Evolutionary conservation across 1,140 invertebrate species (phyloP), one percentile per base, ranked within the genome.

Genomic region (Stenopsyche tienmushanensis): DNA sequence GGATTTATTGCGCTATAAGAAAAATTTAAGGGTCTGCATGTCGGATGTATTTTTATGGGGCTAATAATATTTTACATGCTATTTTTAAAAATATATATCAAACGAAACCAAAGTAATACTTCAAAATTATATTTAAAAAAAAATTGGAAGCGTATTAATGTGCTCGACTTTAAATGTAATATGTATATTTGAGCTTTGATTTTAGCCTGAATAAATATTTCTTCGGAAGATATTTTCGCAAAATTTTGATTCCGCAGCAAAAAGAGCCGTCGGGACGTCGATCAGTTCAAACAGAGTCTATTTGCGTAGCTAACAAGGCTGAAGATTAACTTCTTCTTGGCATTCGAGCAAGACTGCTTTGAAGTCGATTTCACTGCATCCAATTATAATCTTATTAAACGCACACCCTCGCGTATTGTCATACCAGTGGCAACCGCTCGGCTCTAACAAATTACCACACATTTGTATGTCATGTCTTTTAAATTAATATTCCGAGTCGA

Each of bases 271-370:
- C 41, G 9, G 49, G 47, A 15, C 8, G 34, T 63, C 60, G 45
- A 63, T 53, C 25, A 52, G 39, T 63, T 23, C 26, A 39, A 41
- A 29, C 47, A 52, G 29, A 63, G 45, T 49, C 15, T 63, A 52
- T 63, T 63, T 63, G 25, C 39, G 49, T 18, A 53, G 49, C 60
- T 63, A 63, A 63, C 60, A 53, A 63, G 26, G 45, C 29, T 49
- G 60, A 63, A 49, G 47, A 21, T 21, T 15, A 49, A 23, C 47
- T 49, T 49, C 17, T 5, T 49, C 47, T 34, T 34, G 5, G 29
- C 5, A 7, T 34, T 34, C 29, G 29, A 13, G 29, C 29, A 34
- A 34, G 13, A 34, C 29, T 34, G 29, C 29, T 34, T 34, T 34
- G 29, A 34, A 7, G 29, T 34, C 29, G 29, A 34, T 34, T 34